Base-by-base conservation (phyloP, 1,140 invertebrate species). In the Callitettix versicolor region DNA sequence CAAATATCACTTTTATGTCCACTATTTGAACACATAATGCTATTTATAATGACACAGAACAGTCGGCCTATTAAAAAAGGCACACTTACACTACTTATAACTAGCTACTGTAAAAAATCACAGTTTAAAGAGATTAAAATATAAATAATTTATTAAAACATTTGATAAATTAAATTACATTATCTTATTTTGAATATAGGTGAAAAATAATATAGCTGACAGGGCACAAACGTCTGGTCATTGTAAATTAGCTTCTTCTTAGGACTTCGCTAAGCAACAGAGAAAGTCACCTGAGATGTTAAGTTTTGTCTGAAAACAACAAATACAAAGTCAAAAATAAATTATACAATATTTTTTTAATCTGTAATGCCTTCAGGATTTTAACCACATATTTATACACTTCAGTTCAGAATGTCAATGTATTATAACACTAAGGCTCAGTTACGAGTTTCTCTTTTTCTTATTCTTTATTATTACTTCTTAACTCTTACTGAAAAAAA, bases 221-320 rank as follows among this genome's bases (percentile, higher is more conserved):
- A 12, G 34, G 14, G 21, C 17, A 38, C 12, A 4, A 26, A 38
- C 20, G 20, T 14, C 14, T 5, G 21, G 22, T 14, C 43, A 14
- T 44, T 44, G 14, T 44, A 44, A 21, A 20, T 9, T 44, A 21
- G 42, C 17, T 44, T 44, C 22, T 4, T 9, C 3, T 4, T 4
- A 30, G 6, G 18, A 9, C 20, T 2, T 17, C 12, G 15, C 41
- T 51, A 58, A 20, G 57, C 51, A 50, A 58, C 57, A 9, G 57
- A 50, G 44, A 58, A 58, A 21, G 57, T 50, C 42, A 52, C 36
- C 24, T 58, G 57, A n/a, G 40, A 40, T 14, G 50, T 58, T 38
- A 58, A 42, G 30, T 50, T 58, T 34, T 58, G 57, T 52, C 57
- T 58, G 48, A 26, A 54, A 54, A 51, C 53, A 50, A 58, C 30